Base-by-base conservation (phyloP, 2,113 vertebrate species). In the Odontophorus gujanensis region DNA sequence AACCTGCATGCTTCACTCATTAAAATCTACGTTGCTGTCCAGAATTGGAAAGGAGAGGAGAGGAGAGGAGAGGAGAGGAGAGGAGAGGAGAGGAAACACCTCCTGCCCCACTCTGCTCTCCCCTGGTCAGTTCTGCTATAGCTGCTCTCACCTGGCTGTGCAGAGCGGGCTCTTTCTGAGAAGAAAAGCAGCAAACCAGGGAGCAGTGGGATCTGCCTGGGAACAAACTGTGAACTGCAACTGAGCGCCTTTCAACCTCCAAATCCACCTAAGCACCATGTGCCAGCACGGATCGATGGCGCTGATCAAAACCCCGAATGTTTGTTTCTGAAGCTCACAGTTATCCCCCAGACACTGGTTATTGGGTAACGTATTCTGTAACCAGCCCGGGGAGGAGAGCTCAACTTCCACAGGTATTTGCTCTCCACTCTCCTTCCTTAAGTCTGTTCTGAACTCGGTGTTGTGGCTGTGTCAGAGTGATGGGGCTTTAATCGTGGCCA, bases 171-270 rank as follows among this genome's bases (percentile, higher is more conserved):
- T 92, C 90, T 84, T 93, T 89, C 15, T 0, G 5, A 95, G 92
- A 96, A 97, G 94, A 96, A 96, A 96, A 94, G 80, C 87, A 0
- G 10, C 92, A 61, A 59, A 89, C 81, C 81, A 65, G 79, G 51
- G 84, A 93, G 7, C 91, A 89, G 95, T 87, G 68, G 95, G 95
- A 97, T 97, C 95, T 97, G 78, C 91, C 93, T 97, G 96, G 88
- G 95, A 97, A 96, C 95, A 89, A 95, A 96, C 93, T 95, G 96
- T 96, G 95, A 97, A 96, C 92, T 84, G 96, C 89, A 77, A 95
- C 79, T 12, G 89, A 50, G 78, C 1, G 20, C 67, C 90, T 96
- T 96, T 95, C 92, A 95, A 89, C 53, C 95, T 81, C 87, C 89
- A 96, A 97, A 96, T 95, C 97, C 96, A 84, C 68, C 95, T 26